Conservation (phyloP, 2,113 vertebrate genomes). For the Mesitornis unicolor region DNA sequence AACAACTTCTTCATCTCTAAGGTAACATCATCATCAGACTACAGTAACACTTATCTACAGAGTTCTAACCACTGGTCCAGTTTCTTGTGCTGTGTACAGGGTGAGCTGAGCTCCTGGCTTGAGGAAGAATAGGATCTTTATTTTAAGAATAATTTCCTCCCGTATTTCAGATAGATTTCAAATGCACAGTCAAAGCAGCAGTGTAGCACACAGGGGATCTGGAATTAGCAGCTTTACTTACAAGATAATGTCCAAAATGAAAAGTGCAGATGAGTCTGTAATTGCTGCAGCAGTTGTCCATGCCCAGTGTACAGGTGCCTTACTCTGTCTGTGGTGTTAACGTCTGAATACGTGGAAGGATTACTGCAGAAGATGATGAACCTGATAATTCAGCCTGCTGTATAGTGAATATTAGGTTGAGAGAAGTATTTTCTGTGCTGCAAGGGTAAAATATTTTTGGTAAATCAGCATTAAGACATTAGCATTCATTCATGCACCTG, state of each 20-base stretch:
- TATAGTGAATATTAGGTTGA: constrained; percentile 73
- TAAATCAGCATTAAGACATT: background rate
- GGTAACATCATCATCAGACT: background rate
- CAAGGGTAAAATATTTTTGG: constrained; percentile 14
- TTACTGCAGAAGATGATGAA: constrained; percentile 33
- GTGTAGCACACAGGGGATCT: background rate
- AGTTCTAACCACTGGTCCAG: background rate
- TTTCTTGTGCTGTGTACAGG: background rate
- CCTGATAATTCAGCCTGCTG: constrained; percentile 68
- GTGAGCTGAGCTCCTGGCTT: background rate
- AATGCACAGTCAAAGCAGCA: background rate
- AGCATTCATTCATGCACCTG: background rate
- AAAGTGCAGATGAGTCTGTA: background rate
- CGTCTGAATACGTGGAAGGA: constrained; percentile 45
- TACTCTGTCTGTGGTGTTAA: background rate
- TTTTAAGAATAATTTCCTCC: background rate
- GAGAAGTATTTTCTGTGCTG: constrained; percentile 59
- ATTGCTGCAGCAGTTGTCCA: background rate
- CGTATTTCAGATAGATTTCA: background rate
- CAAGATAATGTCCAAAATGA: background rate
- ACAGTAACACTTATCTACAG: background rate
- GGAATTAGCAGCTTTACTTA: background rate
- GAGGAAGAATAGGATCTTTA: background rate
- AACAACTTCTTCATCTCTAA: no score
- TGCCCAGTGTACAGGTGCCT: background rate